These are phyloP conservation scores for Amia ocellicauda DNA, from an alignment of 2,113 vertebrate species.

Conservation along the genomic window DNA sequence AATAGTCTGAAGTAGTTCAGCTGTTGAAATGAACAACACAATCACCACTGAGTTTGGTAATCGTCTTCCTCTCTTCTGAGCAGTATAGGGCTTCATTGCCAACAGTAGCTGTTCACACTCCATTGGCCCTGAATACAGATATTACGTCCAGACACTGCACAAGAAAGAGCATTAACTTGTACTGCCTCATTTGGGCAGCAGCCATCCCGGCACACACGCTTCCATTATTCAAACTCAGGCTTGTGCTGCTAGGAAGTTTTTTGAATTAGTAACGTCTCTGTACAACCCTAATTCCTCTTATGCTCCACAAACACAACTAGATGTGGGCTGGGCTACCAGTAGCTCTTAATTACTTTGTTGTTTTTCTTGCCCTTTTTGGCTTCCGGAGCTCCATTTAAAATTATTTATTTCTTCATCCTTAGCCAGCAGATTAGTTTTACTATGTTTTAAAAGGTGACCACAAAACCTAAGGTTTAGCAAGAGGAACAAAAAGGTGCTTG, in stretches of 20 bases:
- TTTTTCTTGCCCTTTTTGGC: too few species aligned
- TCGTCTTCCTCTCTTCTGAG: conserved; percentile 12
- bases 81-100: neutral
- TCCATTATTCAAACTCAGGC: conserved; percentile 44
- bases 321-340: too few species aligned
- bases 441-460: too few species aligned
- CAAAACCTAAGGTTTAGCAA: too few species aligned
- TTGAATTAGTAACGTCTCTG: conserved; percentile 36
- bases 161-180: conserved; percentile 62
- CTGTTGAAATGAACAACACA: conserved; percentile 18
- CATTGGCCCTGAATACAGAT: conserved; percentile 48
- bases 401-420: too few species aligned
- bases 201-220: conserved; percentile 47
- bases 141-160: conserved; percentile 61
- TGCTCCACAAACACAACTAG: neutral
- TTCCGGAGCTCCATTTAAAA: too few species aligned
- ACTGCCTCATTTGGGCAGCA: conserved; percentile 38
- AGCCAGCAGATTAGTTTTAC: too few species aligned
- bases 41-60: conserved; percentile 26
- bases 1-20: neutral
- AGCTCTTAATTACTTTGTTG: too few species aligned
- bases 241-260: conserved; percentile 49
- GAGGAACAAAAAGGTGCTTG: too few species aligned
- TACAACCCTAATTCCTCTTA: conserved; percentile 13
- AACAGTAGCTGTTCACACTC: conserved; percentile 47